phyloP scores from a whole-genome alignment of 2,888 invertebrate genomes.

The Operophtera brumata region DNA sequence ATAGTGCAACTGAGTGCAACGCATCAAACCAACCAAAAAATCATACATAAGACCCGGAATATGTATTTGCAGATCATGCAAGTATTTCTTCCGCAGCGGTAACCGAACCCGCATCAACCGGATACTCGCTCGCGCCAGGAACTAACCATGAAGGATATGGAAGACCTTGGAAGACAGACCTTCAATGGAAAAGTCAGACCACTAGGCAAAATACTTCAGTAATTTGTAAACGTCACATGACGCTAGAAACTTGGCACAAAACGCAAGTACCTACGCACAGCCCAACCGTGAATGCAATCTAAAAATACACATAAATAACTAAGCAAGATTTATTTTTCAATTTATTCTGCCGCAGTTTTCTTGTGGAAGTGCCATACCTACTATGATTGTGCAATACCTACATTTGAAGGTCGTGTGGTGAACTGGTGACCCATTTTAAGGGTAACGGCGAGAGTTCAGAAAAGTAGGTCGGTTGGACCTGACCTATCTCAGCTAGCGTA shows the following conservation, averaged over 20 bases:
- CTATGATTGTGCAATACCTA: neutral
- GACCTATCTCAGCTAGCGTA: conserved; percentile 29
- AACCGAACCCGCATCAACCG: no score
- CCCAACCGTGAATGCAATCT: conserved; percentile 33
- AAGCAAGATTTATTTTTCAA: conserved; percentile 9
- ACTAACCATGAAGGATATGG: neutral
- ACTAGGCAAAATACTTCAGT: conserved; percentile 26
- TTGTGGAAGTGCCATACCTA: conserved; percentile 9
- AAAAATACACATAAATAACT: conserved; percentile 27
- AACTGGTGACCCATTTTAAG: conserved; percentile 42
- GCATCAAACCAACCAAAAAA: no score
- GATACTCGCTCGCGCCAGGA: no score
- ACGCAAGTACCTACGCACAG: conserved; percentile 28
- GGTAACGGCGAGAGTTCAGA: conserved; percentile 30
- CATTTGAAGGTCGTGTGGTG: conserved; percentile 39
- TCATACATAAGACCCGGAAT: no score
- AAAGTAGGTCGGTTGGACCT: conserved; percentile 44
- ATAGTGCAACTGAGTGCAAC: no score
- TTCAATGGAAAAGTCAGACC: conserved; percentile 3
- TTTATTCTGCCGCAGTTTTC: neutral
- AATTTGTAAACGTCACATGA: conserved; percentile 29
- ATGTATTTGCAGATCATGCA: no score
- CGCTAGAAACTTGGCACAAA: conserved; percentile 33
- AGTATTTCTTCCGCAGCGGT: no score
- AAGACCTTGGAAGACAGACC: conserved; percentile 11